Evolutionary conservation across 2,888 invertebrate species (phyloP), one percentile per base, ranked within the genome.

Genomic region (Craniophora ligustri): DNA sequence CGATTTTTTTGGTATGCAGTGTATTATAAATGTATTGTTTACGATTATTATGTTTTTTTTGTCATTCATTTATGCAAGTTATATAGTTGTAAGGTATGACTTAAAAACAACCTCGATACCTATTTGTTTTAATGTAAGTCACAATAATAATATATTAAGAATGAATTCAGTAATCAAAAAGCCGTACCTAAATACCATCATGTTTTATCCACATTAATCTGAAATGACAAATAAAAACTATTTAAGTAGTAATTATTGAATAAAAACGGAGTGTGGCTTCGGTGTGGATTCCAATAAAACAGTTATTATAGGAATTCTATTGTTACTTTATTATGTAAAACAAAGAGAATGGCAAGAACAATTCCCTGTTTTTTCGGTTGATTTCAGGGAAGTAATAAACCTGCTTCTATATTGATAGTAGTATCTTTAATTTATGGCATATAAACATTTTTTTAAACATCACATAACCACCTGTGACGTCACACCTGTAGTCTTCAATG

Each of bases 1-100:
- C 79, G 63, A 81, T 66, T 68, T 70, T 62, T 68, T 71, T 72
- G 50, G 46, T 42, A 32, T 5, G 15, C 13, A 63, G 35, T 47
- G 47, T 35, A 48, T 56, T 62, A 36, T 63, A 72, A 46, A 41
- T 56, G 46, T 51, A 67, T 54, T 34, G 44, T 36, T 16, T 31
- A 13, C 3, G n/a, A 44, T n/a, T n/a, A n/a, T n/a, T n/a, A n/a
- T n/a, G n/a, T n/a, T n/a, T n/a, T n/a, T n/a, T n/a, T n/a, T n/a
- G n/a, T n/a, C n/a, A n/a, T n/a, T n/a, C n/a, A n/a, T n/a, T n/a
- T n/a, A n/a, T n/a, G n/a, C n/a, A n/a, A n/a, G n/a, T n/a, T n/a
- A n/a, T n/a, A n/a, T n/a, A n/a, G n/a, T n/a, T n/a, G n/a, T n/a
- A n/a, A n/a, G n/a, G n/a, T n/a, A n/a, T n/a, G n/a, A n/a, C n/a